Evolutionary conservation across 2,888 invertebrate genomes (phyloP).

Genomic region (Stenolophus ochropezus): DNA sequence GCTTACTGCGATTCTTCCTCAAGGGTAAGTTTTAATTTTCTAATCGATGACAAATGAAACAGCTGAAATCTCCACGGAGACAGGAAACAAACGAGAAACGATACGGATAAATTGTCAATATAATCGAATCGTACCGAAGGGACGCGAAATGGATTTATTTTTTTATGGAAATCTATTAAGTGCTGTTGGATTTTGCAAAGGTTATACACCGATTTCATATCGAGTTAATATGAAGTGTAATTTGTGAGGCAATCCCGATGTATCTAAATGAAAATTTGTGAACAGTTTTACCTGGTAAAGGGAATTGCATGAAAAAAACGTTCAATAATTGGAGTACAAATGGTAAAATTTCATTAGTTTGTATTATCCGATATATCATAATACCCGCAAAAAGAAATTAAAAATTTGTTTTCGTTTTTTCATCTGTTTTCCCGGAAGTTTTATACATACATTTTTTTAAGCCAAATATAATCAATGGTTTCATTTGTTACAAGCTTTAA

Average conservation of each 20-base stretch:
- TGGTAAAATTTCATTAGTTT: not conserved
- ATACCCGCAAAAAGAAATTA: not conserved
- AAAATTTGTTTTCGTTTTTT: not conserved
- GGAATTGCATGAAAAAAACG: not conserved
- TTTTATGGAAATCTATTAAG: constrained; percentile 9
- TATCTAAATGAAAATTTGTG: constrained; percentile 19
- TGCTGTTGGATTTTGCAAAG: constrained; percentile 9
- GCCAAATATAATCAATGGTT: too few species aligned
- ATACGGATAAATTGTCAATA: constrained; percentile 32
- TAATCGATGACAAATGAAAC: constrained; percentile 52
- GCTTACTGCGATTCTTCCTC: not conserved
- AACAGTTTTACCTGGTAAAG: not conserved
- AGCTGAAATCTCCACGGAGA: constrained; percentile 39
- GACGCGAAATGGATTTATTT: not conserved
- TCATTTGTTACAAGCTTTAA: too few species aligned
- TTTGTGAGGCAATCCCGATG: not conserved
- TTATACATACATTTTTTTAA: not conserved
- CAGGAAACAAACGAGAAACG: constrained; percentile 22
- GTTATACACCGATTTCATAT: constrained; percentile 1
- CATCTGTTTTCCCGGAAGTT: not conserved
- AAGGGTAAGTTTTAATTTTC: constrained; percentile 46
- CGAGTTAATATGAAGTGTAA: constrained; percentile 13
- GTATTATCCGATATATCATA: not conserved
- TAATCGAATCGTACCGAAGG: constrained; percentile 30
- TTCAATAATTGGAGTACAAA: not conserved